Evolutionary conservation across 2,113 vertebrate species (phyloP).

Genomic region (Probosciger aterrimus): DNA sequence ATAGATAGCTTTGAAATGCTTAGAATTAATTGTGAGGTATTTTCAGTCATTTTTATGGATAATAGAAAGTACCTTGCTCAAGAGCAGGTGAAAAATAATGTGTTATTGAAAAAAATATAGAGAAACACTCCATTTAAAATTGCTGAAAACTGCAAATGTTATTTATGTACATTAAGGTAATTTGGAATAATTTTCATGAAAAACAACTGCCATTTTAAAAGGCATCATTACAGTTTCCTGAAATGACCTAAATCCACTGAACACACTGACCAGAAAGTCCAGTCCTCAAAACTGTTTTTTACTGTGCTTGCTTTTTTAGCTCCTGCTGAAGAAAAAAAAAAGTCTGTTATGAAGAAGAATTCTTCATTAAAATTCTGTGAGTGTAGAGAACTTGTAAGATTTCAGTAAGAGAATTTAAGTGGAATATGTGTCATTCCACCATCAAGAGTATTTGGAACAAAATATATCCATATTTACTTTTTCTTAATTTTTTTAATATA

Average conservation of each 20-base stretch:
- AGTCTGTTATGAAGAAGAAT: not conserved
- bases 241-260: not conserved
- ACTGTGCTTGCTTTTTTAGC: not conserved
- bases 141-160: not conserved
- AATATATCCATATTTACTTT: not conserved
- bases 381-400: not conserved
- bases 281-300: not conserved
- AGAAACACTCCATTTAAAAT: not conserved
- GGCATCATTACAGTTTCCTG: not conserved
- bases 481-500: not conserved
- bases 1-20: not conserved
- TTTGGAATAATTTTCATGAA: not conserved
- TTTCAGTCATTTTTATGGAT: not conserved
- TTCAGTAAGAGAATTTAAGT: not conserved
- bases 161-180: not conserved
- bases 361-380: not conserved
- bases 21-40: not conserved
- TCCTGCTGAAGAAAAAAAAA: not conserved
- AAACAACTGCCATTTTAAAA: not conserved
- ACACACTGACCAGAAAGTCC: not conserved
- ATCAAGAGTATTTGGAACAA: not conserved
- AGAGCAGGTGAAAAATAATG: not conserved
- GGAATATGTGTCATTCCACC: not conserved
- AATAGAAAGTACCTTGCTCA: not conserved
- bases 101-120: not conserved